These are phyloP conservation scores for Netelia virgata DNA, from an alignment of 2,888 invertebrate genomes.

Conservation along the genomic window DNA sequence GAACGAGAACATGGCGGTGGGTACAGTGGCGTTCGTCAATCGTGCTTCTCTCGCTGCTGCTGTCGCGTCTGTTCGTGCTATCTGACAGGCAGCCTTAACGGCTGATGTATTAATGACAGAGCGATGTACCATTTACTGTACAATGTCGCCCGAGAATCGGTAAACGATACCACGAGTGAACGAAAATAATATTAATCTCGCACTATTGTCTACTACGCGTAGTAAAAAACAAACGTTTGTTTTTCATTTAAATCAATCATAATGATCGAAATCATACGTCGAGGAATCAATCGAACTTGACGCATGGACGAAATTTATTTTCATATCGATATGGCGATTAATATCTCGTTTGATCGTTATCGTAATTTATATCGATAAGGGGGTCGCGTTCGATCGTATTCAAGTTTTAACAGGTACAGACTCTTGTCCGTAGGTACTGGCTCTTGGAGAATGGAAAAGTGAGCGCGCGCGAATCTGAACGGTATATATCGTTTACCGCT, in stretches of 20 bases:
- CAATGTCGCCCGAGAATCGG: constrained; percentile 12
- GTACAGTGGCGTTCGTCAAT: constrained; percentile 42
- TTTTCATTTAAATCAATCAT: neutral
- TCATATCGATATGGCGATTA: neutral
- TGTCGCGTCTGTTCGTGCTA: constrained; percentile 31
- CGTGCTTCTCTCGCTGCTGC: constrained; percentile 13
- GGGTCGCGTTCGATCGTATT: neutral
- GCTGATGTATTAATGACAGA: constrained; percentile 62
- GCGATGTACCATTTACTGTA: constrained; percentile 18
- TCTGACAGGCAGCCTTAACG: constrained; percentile 49
- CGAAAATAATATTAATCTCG: too few species aligned
- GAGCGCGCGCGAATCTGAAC: constrained; percentile 55
- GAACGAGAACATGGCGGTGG: constrained; percentile 42
- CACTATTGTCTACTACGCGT: too few species aligned
- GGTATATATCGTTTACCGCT: constrained; percentile 53
- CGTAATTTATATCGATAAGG: constrained; percentile 25
- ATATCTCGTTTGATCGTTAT: constrained; percentile 28
- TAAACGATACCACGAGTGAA: neutral
- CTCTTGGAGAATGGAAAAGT: constrained; percentile 50
- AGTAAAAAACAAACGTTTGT: too few species aligned
- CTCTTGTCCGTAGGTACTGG: neutral
- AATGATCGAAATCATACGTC: neutral
- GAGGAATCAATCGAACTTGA: neutral
- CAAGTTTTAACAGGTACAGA: constrained; percentile 20
- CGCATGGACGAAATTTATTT: neutral